Evolutionary conservation across 2,113 vertebrate species (phyloP).

Genomic region (Hypomesus transpacificus): DNA sequence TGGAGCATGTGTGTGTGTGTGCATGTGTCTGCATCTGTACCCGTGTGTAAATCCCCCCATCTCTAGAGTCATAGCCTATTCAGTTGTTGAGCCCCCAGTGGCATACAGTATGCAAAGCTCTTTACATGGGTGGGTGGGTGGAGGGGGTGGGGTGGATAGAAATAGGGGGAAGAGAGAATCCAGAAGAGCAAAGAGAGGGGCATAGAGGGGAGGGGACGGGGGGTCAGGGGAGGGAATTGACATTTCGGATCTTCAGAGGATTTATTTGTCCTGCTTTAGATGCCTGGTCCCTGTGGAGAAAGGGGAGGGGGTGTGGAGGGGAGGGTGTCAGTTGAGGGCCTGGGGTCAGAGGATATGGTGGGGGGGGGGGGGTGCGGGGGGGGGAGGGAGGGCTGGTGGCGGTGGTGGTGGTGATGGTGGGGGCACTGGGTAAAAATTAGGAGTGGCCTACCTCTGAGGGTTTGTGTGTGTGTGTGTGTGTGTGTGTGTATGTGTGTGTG

Average conservation of each 20-base stretch:
- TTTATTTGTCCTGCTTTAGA: conserved; percentile 60
- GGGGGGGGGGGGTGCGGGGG: not conserved
- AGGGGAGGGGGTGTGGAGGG: conserved; percentile 30
- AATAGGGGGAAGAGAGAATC: conserved; percentile 35
- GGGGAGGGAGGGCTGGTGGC: not conserved
- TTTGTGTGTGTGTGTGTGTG: no score
- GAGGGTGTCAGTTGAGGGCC: conserved; percentile 4
- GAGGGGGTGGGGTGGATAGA: no score
- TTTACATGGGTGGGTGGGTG: conserved; percentile 41
- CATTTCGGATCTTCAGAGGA: conserved; percentile 74
- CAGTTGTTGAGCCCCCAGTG: conserved; percentile 30
- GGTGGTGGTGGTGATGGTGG: not conserved
- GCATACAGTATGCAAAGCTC: conserved; percentile 48
- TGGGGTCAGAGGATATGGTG: not conserved
- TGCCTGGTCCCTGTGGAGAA: conserved; percentile 56
- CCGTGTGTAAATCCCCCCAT: conserved; percentile 3
- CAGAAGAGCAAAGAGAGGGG: conserved; percentile 25
- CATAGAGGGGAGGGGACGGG: conserved; percentile 20
- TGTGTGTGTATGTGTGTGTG: no score
- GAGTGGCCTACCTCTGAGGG: not conserved
- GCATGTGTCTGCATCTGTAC: conserved; percentile 18
- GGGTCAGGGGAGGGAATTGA: conserved; percentile 56
- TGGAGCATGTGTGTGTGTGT: conserved; percentile 14
- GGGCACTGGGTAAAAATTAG: not conserved
- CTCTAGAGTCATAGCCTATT: conserved; percentile 28